These are phyloP conservation scores for Machimus atricapillus DNA, from an alignment of 2,888 invertebrate genomes.

Conservation along the genomic window DNA sequence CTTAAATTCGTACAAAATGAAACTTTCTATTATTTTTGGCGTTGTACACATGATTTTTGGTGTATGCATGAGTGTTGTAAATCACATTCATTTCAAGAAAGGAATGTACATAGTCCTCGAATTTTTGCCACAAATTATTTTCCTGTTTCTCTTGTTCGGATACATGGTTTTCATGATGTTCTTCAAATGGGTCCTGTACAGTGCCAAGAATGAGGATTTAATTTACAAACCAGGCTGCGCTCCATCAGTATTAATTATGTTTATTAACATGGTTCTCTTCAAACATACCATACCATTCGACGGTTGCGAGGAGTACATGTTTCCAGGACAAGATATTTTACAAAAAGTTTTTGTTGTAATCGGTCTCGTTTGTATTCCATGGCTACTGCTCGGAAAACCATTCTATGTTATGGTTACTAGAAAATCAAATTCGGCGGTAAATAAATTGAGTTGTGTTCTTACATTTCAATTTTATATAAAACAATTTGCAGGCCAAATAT, in stretches of 20 bases:
- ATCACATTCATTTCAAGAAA: slow-evolving; percentile 76
- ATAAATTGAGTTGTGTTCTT: neutral
- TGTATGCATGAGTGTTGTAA: slow-evolving; percentile 80
- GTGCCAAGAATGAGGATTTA: slow-evolving; percentile 60
- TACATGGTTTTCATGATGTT: slow-evolving; percentile 93
- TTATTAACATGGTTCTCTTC: slow-evolving; percentile 81
- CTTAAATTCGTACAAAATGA: slow-evolving; percentile 96
- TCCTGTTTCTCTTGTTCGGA: slow-evolving; percentile 84
- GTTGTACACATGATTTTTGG: slow-evolving; percentile 95
- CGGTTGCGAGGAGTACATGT: slow-evolving; percentile 72
- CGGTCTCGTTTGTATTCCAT: slow-evolving; percentile 86
- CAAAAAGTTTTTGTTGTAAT: slow-evolving; percentile 80
- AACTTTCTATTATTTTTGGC: slow-evolving; percentile 91
- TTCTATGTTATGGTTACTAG: slow-evolving; percentile 70
- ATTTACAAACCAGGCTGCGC: slow-evolving; percentile 67
- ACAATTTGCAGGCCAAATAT: slow-evolving; percentile 45
- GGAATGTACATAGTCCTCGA: slow-evolving; percentile 76
- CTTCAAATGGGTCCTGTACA: slow-evolving; percentile 85
- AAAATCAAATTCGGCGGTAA: slow-evolving; percentile 57
- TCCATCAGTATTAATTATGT: slow-evolving; percentile 77
- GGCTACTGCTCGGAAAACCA: slow-evolving; percentile 94
- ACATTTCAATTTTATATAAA: neutral
- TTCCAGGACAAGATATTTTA: slow-evolving; percentile 71
- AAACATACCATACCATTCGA: slow-evolving; percentile 61
- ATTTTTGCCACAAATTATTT: slow-evolving; percentile 91